Evolutionary conservation across 2,797 vertebrate species (phyloP).

Genomic region (Anomalospiza imberbis): DNA sequence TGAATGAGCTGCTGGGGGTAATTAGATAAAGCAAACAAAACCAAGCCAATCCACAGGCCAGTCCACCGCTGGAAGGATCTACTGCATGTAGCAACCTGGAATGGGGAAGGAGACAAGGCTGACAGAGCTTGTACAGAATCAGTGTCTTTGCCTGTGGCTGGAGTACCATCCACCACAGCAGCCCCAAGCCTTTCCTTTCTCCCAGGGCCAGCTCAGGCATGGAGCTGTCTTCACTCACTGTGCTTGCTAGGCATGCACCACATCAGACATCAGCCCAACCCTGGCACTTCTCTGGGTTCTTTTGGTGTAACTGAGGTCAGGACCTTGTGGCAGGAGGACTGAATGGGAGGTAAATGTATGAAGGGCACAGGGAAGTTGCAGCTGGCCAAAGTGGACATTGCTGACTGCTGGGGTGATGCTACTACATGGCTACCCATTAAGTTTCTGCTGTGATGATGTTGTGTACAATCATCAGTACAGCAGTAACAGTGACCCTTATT

Average conservation of each 20-base stretch:
- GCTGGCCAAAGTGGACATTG: neutral
- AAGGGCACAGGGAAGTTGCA: neutral
- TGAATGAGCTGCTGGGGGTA: neutral
- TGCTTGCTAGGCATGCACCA: rapidly evolving
- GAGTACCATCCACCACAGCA: neutral
- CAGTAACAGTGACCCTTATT: rapidly evolving
- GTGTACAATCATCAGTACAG: neutral
- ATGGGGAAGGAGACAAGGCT: rapidly evolving
- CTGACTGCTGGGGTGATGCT: neutral
- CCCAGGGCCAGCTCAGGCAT: neutral
- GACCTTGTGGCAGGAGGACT: neutral
- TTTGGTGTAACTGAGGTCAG: neutral
- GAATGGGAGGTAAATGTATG: neutral
- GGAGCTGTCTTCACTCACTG: neutral
- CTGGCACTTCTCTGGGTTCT: neutral
- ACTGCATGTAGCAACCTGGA: neutral
- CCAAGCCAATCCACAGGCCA: neutral
- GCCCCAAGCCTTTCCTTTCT: neutral
- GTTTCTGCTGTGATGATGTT: neutral
- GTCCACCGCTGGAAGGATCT: neutral
- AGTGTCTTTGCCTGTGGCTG: neutral
- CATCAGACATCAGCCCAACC: neutral
- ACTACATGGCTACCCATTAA: neutral
- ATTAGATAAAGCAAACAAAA: neutral
- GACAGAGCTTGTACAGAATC: neutral